Evolutionary conservation across 2,888 invertebrate genomes (phyloP).

Genomic region (Copidosoma aretas): DNA sequence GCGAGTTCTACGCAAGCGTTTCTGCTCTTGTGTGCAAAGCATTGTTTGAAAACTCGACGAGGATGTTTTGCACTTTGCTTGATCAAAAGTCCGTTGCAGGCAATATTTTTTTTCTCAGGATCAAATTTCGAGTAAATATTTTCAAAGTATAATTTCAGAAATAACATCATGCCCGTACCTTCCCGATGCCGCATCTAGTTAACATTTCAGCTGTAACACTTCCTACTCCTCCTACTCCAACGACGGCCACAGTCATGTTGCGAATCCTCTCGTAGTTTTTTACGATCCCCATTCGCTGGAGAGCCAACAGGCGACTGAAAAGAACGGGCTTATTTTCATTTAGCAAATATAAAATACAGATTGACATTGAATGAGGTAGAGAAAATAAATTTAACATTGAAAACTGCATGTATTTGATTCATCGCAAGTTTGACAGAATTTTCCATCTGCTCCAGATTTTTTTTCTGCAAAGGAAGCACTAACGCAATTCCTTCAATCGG

Average conservation of each 20-base stretch:
- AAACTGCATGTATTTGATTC: not conserved
- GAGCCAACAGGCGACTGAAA: conserved; percentile 93
- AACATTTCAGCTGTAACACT: conserved; percentile 99
- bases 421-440: not conserved
- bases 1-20: no score
- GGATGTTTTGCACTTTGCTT: no score
- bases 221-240: conserved; percentile 99
- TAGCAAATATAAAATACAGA: not conserved
- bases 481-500: not conserved
- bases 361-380: not conserved
- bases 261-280: conserved; percentile 95
- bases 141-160: no score
- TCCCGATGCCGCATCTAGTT: conserved; percentile 97
- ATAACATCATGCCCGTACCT: conserved; percentile 66
- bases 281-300: conserved; percentile 99
- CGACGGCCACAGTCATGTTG: conserved; percentile 87
- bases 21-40: no score
- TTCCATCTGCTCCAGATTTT: not conserved
- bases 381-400: not conserved
- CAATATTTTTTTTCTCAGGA: no score
- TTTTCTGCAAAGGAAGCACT: not conserved
- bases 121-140: no score
- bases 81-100: no score
- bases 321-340: not conserved
- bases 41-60: no score